Evolutionary conservation across 2,113 vertebrate species (phyloP).

Genomic region (Dasypus novemcinctus): DNA sequence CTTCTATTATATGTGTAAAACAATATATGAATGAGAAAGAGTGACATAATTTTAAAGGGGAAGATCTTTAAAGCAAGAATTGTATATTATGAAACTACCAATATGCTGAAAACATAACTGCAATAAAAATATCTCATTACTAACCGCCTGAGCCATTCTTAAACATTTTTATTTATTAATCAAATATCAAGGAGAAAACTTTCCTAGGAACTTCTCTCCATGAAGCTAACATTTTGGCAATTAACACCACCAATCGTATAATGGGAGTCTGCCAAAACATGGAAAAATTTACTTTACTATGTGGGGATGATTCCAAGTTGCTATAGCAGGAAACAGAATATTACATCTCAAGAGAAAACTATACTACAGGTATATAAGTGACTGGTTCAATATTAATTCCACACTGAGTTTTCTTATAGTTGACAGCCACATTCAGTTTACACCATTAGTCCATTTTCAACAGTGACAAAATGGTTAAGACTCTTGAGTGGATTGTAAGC

Average conservation of each 20-base stretch:
- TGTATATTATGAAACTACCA: not conserved
- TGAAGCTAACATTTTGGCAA: constrained; percentile 31
- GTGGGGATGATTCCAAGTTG: constrained; percentile 4
- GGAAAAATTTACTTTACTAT: constrained; percentile 35
- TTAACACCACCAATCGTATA: not conserved
- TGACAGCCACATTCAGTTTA: constrained; percentile 38
- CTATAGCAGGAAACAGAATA: constrained; percentile 26
- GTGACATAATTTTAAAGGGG: not conserved
- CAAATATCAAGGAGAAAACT: constrained; percentile 41
- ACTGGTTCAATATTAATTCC: constrained; percentile 42
- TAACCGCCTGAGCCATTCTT: constrained; percentile 20
- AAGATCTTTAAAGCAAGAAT: constrained; percentile 52
- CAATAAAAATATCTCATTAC: not conserved
- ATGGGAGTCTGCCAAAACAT: constrained; percentile 42
- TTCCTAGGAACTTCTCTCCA: constrained; percentile 6
- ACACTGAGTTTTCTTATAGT: constrained; percentile 56
- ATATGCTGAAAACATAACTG: constrained; percentile 44
- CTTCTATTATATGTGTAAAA: not conserved
- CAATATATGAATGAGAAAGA: not conserved
- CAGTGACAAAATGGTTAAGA: constrained; percentile 60
- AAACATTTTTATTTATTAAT: not conserved
- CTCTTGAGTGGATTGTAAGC: constrained; percentile 90
- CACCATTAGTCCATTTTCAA: not conserved
- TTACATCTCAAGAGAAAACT: constrained; percentile 51
- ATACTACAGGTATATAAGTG: constrained; percentile 19